phyloP scores from a whole-genome alignment of 53 echinoderm and acorn worm species.

The Glandiceps talaboti region DNA sequence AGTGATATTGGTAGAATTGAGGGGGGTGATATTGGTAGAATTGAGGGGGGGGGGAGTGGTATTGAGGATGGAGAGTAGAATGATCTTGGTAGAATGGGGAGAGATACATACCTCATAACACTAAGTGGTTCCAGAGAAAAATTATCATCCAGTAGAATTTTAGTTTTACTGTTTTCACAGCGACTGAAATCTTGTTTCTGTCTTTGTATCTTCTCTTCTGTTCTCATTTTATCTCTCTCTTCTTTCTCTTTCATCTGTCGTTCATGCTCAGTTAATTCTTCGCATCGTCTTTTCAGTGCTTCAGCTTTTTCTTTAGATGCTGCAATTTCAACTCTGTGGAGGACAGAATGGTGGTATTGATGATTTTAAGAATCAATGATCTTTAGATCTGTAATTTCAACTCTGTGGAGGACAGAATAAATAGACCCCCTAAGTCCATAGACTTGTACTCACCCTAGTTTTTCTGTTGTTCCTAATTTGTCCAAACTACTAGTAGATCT shows the following conservation, averaged over 20 bases:
- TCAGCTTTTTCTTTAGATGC: slow-evolving; percentile 40
- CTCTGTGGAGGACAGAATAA: too few relatives aligned
- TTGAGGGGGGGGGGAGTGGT: too few relatives aligned
- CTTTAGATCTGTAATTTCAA: too few relatives aligned
- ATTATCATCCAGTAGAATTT: neutral
- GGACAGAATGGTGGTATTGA: too few relatives aligned
- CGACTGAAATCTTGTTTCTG: neutral
- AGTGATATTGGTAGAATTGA: too few relatives aligned
- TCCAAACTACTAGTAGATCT: neutral
- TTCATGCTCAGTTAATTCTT: slow-evolving; percentile 28
- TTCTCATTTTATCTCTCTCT: neutral
- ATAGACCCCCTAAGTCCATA: too few relatives aligned
- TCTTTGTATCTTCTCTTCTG: neutral
- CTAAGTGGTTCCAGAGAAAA: neutral
- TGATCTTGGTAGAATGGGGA: too few relatives aligned
- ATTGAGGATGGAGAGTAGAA: too few relatives aligned
- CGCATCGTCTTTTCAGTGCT: slow-evolving; percentile 37
- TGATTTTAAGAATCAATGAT: too few relatives aligned
- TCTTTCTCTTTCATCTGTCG: slow-evolving; percentile 7
- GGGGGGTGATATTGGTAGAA: too few relatives aligned
- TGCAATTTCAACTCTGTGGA: slow-evolving; percentile 33
- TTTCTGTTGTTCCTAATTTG: neutral
- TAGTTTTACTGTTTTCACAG: neutral
- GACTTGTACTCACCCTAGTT: neutral
- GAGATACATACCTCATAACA: neutral